Evolutionary conservation across 2,797 vertebrate species (phyloP).

Genomic region (Aulostomus chinensis): DNA sequence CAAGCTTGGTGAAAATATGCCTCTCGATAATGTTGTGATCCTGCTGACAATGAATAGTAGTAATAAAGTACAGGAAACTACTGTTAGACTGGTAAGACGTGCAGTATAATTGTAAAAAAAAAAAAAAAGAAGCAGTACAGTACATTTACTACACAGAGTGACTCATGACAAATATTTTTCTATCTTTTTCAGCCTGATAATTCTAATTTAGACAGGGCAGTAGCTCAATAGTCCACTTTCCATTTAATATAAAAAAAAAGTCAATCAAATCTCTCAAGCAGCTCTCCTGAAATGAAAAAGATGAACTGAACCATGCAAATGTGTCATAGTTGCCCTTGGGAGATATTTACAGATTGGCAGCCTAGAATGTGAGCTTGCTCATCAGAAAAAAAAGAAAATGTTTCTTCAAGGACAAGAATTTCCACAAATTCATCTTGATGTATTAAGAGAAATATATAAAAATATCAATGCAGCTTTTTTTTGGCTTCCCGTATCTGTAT

Average conservation of each 20-base stretch:
- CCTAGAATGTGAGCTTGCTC: slow-evolving; percentile 11
- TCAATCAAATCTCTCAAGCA: slow-evolving; percentile 15
- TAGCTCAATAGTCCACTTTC: background rate
- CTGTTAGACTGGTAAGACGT: no score
- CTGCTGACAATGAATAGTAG: no score
- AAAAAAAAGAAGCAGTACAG: no score
- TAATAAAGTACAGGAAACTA: no score
- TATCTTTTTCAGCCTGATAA: no score
- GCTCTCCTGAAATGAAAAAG: slow-evolving; percentile 14
- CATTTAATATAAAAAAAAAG: slow-evolving; percentile 17
- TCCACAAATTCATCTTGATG: slow-evolving; percentile 23
- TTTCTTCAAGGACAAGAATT: slow-evolving; percentile 14
- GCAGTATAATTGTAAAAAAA: no score
- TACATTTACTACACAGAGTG: background rate
- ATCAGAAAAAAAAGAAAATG: slow-evolving; percentile 12
- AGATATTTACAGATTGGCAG: slow-evolving; percentile 29
- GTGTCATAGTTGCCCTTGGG: slow-evolving; percentile 35
- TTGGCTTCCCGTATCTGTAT: no score
- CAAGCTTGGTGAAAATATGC: no score
- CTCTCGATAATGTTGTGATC: no score
- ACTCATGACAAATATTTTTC: no score
- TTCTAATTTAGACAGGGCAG: background rate
- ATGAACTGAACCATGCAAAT: slow-evolving; percentile 41
- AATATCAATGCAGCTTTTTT: background rate
- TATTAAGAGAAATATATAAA: slow-evolving; percentile 17